Evolutionary conservation across 2,113 vertebrate species (phyloP).

Genomic region (Hoplias malabaricus): DNA sequence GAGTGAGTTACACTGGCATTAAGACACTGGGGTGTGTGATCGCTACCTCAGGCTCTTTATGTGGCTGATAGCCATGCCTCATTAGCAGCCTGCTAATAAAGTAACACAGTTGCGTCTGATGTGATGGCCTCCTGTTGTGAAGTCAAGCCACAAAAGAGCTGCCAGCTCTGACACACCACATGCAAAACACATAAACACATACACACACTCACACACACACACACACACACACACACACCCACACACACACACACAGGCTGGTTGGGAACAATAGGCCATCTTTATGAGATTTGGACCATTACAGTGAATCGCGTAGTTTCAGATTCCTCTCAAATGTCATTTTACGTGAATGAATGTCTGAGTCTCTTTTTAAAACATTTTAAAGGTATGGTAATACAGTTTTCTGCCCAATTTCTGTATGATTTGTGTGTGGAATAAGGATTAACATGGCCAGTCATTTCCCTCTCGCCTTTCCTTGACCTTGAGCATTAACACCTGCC

Average conservation of each 20-base stretch:
- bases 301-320: too few relatives aligned
- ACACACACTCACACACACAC: not conserved
- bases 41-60: conserved; percentile 21
- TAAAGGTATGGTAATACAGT: too few relatives aligned
- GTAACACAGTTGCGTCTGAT: conserved; percentile 9
- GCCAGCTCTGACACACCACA: not conserved
- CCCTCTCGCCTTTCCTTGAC: too few relatives aligned
- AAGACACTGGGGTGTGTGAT: conserved; percentile 18
- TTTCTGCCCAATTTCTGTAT: too few relatives aligned
- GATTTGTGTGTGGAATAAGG: too few relatives aligned
- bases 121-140: not conserved
- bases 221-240: not conserved
- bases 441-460: too few relatives aligned
- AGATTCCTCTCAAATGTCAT: too few relatives aligned
- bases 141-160: not conserved
- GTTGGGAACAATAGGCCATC: too few relatives aligned
- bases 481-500: too few relatives aligned
- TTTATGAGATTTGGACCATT: too few relatives aligned
- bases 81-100: conserved; percentile 38
- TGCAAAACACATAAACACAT: conserved; percentile 5
- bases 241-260: not conserved
- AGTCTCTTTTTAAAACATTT: too few relatives aligned
- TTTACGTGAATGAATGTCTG: too few relatives aligned
- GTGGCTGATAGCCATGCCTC: conserved; percentile 31
- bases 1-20: conserved; percentile 32